Evolutionary conservation across 2,113 vertebrate species (phyloP), one percentile per base, ranked within the genome.

Genomic region (Zosterops borbonicus): DNA sequence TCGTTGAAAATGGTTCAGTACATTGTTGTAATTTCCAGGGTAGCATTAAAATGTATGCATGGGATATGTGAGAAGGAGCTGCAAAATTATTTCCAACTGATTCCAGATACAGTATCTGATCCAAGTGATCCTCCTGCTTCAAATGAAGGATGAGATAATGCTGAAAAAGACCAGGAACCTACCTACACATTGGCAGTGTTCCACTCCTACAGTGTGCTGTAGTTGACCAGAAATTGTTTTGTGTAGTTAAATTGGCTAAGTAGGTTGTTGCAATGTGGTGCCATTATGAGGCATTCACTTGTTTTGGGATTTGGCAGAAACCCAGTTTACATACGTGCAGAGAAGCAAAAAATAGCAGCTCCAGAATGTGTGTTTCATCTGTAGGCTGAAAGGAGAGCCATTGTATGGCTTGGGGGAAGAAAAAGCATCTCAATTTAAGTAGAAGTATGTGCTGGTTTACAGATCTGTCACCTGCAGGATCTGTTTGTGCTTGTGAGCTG

Each of bases 281-380:
- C 90, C 56, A 28, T 90, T 62, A 62, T 80, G 90, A 94, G 52
- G 47, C 76, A 39, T 87, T 90, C 76, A 15, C 52, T 87, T 86
- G 68, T 41, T 87, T 81, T 52, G 76, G 83, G 73, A 60, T 93
- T 90, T 96, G 93, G 93, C 92, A 86, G 96, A 44, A 90, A 50
- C 71, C 75, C 90, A 55, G 55, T 80, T 94, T 80, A 79, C 77
- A 31, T 88, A 70, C 1, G 18, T 94, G 90, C 76, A 47, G 79
- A 89, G 83, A 83, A 83, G 92, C 59, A 74, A 88, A 96, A 96
- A 94, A 86, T 88, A 76, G 2, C 88, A 93, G 46, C 70, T 79
- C 55, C 67, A 74, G 67, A 88, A 75, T 80, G 69, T 58, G 31
- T 75, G 70, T 59, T 86, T 89, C 81, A 83, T 91, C 83, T 91